A percentile compares a stretch with the other conserved stretches of the same genome.
phyloP scores from a whole-genome alignment of 2,797 vertebrate species.

The Acrossocheilus wenchowensis region DNA sequence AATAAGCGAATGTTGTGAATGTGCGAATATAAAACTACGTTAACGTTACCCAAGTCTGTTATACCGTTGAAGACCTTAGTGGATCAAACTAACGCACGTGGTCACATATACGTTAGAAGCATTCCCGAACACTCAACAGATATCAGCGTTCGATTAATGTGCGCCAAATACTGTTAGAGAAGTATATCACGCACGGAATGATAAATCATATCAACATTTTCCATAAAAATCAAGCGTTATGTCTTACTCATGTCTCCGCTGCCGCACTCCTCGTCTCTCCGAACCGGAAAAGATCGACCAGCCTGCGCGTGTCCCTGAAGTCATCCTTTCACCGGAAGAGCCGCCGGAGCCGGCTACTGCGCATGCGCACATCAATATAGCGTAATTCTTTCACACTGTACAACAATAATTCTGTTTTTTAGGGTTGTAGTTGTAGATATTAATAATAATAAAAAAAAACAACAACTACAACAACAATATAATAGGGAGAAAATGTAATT shows the following conservation, averaged over 20 bases:
- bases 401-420: no score
- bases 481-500: no score
- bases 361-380: no score
- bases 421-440: no score
- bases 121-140: neutral
- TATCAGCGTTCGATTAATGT: neutral
- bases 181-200: fast-evolving
- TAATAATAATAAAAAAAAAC: no score
- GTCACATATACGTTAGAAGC: neutral
- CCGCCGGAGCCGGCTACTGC: no score
- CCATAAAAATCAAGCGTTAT: neutral
- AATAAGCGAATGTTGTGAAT: no score
- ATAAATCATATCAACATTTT: neutral
- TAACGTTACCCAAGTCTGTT: neutral
- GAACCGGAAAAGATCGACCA: constrained; percentile 79
- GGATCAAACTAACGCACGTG: neutral
- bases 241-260: constrained; percentile 72
- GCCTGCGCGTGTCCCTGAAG: constrained; percentile 41
- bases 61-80: neutral
- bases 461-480: no score
- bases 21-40: no score
- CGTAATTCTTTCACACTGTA: no score
- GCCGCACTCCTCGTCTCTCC: constrained; percentile 69
- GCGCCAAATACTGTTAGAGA: neutral
- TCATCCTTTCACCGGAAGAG: no score